Percentiles rank a stretch among this genome's conserved stretches.
Evolutionary conservation across 1,140 invertebrate species (phyloP).

Genomic region (Spodoptera litura): DNA sequence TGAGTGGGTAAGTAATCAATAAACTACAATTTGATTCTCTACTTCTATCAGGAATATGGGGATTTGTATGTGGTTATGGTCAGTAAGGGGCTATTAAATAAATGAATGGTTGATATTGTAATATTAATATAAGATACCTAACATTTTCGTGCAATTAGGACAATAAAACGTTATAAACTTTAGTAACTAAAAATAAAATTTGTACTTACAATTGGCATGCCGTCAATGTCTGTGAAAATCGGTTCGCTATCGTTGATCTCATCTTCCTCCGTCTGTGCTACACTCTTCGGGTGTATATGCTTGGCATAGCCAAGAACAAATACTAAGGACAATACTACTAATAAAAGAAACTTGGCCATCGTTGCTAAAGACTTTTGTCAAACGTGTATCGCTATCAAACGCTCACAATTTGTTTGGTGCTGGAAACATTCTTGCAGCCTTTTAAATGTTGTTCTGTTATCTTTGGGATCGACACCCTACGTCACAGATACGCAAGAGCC

Average conservation of each 20-base stretch:
- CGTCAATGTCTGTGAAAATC: conserved; percentile 47
- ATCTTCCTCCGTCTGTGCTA: not conserved
- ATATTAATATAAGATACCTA: no score
- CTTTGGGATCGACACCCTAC: conserved; percentile 48
- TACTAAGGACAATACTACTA: conserved; percentile 45
- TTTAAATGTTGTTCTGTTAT: conserved; percentile 59
- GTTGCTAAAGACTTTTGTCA: conserved; percentile 12
- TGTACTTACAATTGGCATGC: conserved; percentile 54
- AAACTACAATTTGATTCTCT: no score
- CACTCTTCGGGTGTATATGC: conserved; percentile 59
- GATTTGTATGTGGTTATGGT: no score
- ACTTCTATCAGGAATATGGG: no score
- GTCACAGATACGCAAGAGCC: conserved; percentile 59
- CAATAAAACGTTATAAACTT: no score
- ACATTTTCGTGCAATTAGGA: no score
- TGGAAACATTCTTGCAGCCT: conserved; percentile 51
- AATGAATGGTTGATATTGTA: no score
- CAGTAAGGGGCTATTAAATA: no score
- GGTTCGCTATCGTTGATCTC: conserved; percentile 7
- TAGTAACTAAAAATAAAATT: no score
- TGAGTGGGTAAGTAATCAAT: no score
- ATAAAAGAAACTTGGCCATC: conserved; percentile 52
- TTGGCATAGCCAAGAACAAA: conserved; percentile 51
- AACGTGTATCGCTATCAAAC: conserved; percentile 30
- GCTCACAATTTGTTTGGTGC: conserved; percentile 40